Conservation (phyloP, 2,888 invertebrate genomes). For the Drosophila borborema region DNA sequence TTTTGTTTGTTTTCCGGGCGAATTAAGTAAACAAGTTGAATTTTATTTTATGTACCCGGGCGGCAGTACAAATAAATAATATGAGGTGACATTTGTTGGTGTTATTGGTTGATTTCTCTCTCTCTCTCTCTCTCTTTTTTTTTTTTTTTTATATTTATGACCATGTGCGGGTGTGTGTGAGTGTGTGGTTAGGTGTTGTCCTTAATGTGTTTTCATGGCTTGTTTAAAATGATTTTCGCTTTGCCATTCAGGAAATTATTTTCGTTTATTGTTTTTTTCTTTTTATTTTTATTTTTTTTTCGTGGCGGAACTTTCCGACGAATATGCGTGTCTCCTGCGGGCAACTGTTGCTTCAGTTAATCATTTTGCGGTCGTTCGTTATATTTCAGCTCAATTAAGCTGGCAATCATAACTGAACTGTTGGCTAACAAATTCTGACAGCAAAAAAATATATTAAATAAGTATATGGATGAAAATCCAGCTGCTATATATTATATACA, state of each 20-base stretch:
- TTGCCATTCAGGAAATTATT: constrained; percentile 67
- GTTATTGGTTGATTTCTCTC: neutral
- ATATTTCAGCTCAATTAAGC: constrained; percentile 61
- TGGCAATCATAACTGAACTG: constrained; percentile 23
- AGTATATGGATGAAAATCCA: neutral
- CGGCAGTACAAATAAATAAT: constrained; percentile 59
- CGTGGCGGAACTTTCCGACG: constrained; percentile 21
- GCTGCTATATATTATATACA: neutral
- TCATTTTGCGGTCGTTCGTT: constrained; percentile 44
- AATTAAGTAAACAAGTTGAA: constrained; percentile 59
- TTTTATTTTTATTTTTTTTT: constrained; percentile 8
- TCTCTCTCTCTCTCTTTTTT: no score
- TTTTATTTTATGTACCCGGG: constrained; percentile 35
- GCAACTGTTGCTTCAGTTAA: constrained; percentile 64
- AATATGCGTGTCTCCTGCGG: constrained; percentile 31
- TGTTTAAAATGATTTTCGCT: constrained; percentile 77
- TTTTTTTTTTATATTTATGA: neutral
- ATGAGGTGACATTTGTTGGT: constrained; percentile 43
- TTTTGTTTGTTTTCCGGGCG: constrained; percentile 30
- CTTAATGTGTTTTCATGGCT: constrained; percentile 75
- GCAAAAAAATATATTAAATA: neutral
- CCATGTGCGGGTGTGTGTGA: constrained; percentile 3
- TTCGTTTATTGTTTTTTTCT: constrained; percentile 55
- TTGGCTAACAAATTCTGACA: constrained; percentile 8
- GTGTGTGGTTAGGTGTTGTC: constrained; percentile 47